A percentile compares a stretch with the other conserved stretches of the same genome.
phyloP scores from a whole-genome alignment of 2,888 invertebrate genomes.

The Lycia hirtaria region DNA sequence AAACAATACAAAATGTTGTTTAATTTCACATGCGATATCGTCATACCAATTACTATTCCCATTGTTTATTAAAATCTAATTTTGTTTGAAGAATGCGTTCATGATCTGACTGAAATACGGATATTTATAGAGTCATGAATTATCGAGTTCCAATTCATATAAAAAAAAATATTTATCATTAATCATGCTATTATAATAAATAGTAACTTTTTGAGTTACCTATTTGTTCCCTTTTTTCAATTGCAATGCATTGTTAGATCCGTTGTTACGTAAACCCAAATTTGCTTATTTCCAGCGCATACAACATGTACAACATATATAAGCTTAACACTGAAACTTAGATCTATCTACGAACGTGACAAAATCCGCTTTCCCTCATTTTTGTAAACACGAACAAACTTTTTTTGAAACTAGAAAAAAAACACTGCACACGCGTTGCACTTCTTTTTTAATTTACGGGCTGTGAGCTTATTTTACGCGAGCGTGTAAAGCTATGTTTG shows the following conservation, averaged over 20 bases:
- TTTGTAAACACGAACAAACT: constrained; percentile 47
- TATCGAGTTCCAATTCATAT: not conserved
- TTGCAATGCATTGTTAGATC: constrained; percentile 61
- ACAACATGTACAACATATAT: constrained; percentile 68
- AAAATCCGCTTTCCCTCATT: constrained; percentile 61
- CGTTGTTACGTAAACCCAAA: constrained; percentile 47
- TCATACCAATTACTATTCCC: constrained; percentile 46
- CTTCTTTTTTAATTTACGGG: constrained; percentile 12
- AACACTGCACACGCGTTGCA: constrained; percentile 59
- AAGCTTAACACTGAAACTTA: constrained; percentile 74
- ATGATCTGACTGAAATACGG: constrained; percentile 31
- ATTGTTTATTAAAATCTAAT: constrained; percentile 36
- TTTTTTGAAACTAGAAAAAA: constrained; percentile 19
- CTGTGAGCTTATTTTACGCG: constrained; percentile 45
- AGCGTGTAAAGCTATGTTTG: constrained; percentile 47
- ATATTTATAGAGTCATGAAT: constrained; percentile 22
- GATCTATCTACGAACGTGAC: constrained; percentile 73
- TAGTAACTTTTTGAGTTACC: constrained; percentile 44
- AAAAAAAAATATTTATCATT: not conserved
- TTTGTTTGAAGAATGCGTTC: constrained; percentile 39
- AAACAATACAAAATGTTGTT: constrained; percentile 28
- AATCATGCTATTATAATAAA: not conserved
- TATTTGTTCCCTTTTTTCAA: constrained; percentile 52
- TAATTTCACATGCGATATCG: constrained; percentile 55
- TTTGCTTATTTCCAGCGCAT: constrained; percentile 46